phyloP scores from a whole-genome alignment of 2,888 invertebrate genomes.

The Drosophila suboccidentalis region DNA sequence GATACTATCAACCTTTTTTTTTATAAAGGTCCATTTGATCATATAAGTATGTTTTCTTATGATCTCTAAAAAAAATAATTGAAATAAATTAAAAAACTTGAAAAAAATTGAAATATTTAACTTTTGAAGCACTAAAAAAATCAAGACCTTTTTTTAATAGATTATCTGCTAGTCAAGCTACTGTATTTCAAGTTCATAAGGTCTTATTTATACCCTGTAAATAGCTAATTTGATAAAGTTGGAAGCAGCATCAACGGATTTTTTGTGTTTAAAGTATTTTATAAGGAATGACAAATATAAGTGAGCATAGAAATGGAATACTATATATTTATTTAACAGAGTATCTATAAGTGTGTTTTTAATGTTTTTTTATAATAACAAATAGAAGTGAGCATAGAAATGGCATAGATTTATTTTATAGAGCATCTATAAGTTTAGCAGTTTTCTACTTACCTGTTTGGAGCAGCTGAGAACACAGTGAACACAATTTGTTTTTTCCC shows the following conservation, averaged over 20 bases:
- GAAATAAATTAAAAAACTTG: too few relatives aligned
- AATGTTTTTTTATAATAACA: too few relatives aligned
- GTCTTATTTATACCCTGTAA: not conserved
- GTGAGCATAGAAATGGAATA: too few relatives aligned
- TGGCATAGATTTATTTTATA: not conserved
- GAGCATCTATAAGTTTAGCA: not conserved
- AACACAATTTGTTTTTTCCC: slow-evolving; percentile 37
- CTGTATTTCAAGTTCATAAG: not conserved
- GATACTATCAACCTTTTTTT: not conserved
- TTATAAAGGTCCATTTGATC: not conserved
- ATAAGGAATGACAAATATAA: too few relatives aligned
- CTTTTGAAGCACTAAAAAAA: not conserved
- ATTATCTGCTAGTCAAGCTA: not conserved
- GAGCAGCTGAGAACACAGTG: not conserved
- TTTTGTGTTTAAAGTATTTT: not conserved
- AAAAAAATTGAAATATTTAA: too few relatives aligned
- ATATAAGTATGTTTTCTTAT: not conserved
- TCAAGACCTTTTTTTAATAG: not conserved
- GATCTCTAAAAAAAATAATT: too few relatives aligned
- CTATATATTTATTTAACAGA: not conserved
- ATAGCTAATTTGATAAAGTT: not conserved
- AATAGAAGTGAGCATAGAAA: too few relatives aligned
- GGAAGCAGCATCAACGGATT: not conserved
- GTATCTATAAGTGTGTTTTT: not conserved
- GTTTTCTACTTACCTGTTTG: not conserved